phyloP scores from a whole-genome alignment of 2,888 invertebrate species.

The Drosophila suboccidentalis region DNA sequence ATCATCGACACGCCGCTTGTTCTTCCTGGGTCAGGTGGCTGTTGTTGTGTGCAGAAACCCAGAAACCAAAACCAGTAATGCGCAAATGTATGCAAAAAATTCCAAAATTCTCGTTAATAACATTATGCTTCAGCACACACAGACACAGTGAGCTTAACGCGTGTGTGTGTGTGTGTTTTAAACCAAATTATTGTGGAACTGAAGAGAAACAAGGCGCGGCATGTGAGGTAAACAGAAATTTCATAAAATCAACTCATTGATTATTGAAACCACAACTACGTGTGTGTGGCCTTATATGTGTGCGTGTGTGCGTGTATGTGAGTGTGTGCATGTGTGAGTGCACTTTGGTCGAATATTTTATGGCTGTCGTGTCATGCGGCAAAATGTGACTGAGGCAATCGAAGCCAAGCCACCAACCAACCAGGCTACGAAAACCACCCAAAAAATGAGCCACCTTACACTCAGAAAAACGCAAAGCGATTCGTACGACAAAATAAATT shows the following conservation, averaged over 20 bases:
- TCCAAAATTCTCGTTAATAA: conserved; percentile 75
- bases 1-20: conserved; percentile 54
- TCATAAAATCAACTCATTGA: conserved; percentile 82
- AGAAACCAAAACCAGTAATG: conserved; percentile 37
- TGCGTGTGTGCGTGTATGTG: conserved; percentile 15
- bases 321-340: conserved; percentile 52
- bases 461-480: no score
- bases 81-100: conserved; percentile 71
- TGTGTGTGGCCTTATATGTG: conserved; percentile 39
- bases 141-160: conserved; percentile 27
- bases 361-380: conserved; percentile 61
- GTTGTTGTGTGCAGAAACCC: conserved; percentile 23
- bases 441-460: neutral
- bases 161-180: conserved; percentile 31
- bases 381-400: conserved; percentile 47
- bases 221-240: conserved; percentile 57
- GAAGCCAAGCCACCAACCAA: conserved; percentile 25
- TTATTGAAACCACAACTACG: conserved; percentile 78
- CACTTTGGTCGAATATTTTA: conserved; percentile 75
- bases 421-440: conserved; percentile 5
- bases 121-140: conserved; percentile 47
- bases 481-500: no score
- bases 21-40: conserved; percentile 31
- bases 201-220: conserved; percentile 11
- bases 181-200: conserved; percentile 39